phyloP scores from a whole-genome alignment of 2,113 vertebrate species.

The Choloepus hoffmanni region DNA sequence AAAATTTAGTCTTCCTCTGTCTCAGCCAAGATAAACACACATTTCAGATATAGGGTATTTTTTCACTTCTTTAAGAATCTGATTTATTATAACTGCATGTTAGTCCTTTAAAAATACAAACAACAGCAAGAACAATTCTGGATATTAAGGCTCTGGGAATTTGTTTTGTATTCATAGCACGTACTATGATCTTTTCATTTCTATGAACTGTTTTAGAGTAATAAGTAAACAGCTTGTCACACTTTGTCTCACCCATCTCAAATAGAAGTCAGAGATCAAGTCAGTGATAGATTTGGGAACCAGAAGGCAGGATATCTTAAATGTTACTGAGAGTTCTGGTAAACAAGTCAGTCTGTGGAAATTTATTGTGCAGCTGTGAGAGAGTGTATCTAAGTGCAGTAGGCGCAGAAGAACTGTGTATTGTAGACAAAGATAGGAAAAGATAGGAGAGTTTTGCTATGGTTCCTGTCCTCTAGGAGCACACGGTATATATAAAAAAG shows the following conservation, averaged over 20 bases:
- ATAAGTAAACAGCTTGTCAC: slow-evolving; percentile 59
- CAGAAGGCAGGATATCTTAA: slow-evolving; percentile 1
- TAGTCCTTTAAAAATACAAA: background rate
- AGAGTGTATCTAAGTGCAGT: background rate
- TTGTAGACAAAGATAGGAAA: background rate
- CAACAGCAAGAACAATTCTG: background rate
- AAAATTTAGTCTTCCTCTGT: background rate
- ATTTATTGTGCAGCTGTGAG: background rate
- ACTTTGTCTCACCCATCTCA: background rate
- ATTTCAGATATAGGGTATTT: background rate
- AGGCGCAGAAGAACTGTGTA: background rate
- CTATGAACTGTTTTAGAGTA: slow-evolving; percentile 48
- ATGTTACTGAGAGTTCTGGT: background rate
- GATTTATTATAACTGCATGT: background rate
- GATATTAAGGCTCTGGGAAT: background rate
- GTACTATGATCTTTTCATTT: slow-evolving; percentile 47
- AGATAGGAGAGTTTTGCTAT: background rate
- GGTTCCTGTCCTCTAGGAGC: background rate
- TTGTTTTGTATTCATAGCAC: slow-evolving; percentile 56
- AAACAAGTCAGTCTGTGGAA: slow-evolving; percentile 11
- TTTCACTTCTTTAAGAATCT: background rate
- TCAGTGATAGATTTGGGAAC: slow-evolving; percentile 55
- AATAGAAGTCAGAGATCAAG: slow-evolving; percentile 53
- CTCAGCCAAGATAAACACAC: background rate
- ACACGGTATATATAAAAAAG: background rate